These are phyloP conservation scores for Camptogramma bilineatum DNA, from an alignment of 2,888 invertebrate species.

Conservation along the genomic window DNA sequence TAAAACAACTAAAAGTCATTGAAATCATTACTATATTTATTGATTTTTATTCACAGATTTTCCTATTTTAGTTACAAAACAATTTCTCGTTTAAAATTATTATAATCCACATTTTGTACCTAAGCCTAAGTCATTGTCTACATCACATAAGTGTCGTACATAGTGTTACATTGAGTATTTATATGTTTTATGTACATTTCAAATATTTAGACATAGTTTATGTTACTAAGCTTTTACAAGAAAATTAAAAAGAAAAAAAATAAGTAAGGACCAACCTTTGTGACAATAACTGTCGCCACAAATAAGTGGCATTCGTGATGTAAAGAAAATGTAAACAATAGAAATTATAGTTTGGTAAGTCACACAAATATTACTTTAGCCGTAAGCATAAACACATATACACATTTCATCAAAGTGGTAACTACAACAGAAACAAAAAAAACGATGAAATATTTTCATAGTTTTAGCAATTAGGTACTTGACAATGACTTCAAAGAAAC, in stretches of 20 bases:
- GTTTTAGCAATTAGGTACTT: slow-evolving; percentile 20
- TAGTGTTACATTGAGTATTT: slow-evolving; percentile 48
- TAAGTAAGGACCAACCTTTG: slow-evolving; percentile 7
- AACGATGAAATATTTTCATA: slow-evolving; percentile 16
- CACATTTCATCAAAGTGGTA: slow-evolving; percentile 28
- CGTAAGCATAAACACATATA: slow-evolving; percentile 4
- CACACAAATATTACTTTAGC: slow-evolving; percentile 6
- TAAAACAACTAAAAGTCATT: slow-evolving; percentile 15
- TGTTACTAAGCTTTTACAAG: slow-evolving; percentile 12
- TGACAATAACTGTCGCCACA: not conserved
- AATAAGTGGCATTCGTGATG: not conserved
- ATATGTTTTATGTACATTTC: slow-evolving; percentile 41
- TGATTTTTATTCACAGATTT: slow-evolving; percentile 82
- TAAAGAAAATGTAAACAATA: slow-evolving; percentile 8
- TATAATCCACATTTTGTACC: slow-evolving; percentile 76
- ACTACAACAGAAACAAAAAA: slow-evolving; percentile 30
- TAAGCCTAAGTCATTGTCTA: slow-evolving; percentile 83
- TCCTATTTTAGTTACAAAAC: slow-evolving; percentile 83
- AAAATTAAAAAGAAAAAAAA: not conserved
- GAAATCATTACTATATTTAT: slow-evolving; percentile 77
- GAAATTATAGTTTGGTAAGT: slow-evolving; percentile 1
- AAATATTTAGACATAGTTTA: slow-evolving; percentile 24
- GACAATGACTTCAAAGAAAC: slow-evolving; percentile 80
- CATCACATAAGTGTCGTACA: slow-evolving; percentile 62
- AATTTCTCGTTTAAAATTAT: slow-evolving; percentile 71